phyloP scores from a whole-genome alignment of 1,140 invertebrate genomes.

The Muscidifurax raptorellus region DNA sequence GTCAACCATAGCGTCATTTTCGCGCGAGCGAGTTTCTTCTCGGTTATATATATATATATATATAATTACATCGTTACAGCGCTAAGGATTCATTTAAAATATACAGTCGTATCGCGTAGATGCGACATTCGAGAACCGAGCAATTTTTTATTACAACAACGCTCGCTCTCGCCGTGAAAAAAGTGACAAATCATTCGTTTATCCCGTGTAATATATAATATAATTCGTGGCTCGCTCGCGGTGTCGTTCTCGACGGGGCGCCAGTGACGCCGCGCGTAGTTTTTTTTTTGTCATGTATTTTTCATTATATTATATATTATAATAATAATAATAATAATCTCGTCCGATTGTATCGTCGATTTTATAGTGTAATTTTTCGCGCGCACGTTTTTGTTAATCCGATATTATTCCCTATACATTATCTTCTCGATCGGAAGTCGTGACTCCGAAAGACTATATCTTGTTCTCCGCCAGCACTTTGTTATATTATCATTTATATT shows the following conservation, averaged over 20 bases:
- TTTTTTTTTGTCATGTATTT: slow-evolving; percentile 19
- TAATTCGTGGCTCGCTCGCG: not conserved
- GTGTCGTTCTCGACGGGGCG: not conserved
- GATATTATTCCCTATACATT: slow-evolving; percentile 3
- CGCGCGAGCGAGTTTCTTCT: not conserved
- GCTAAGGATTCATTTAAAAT: not conserved
- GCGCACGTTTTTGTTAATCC: not conserved
- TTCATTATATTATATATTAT: not conserved
- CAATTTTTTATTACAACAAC: slow-evolving; percentile 4
- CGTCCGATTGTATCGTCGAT: slow-evolving; percentile 24
- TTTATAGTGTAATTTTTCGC: not conserved
- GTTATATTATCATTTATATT: slow-evolving; percentile 46
- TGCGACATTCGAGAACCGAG: not conserved
- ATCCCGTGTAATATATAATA: not conserved
- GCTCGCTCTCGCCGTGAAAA: slow-evolving; percentile 1
- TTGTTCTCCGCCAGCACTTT: not conserved
- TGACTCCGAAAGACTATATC: not conserved
- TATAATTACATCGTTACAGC: not conserved
- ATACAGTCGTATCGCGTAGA: slow-evolving; percentile 9
- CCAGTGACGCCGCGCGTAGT: slow-evolving; percentile 22
- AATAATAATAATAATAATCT: slow-evolving; percentile 19
- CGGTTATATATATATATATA: too few relatives aligned
- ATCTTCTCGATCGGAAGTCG: not conserved
- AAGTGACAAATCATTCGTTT: slow-evolving; percentile 21
- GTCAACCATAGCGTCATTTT: not conserved